phyloP scores from a whole-genome alignment of 2,797 vertebrate species.

The Glossophaga mutica region DNA sequence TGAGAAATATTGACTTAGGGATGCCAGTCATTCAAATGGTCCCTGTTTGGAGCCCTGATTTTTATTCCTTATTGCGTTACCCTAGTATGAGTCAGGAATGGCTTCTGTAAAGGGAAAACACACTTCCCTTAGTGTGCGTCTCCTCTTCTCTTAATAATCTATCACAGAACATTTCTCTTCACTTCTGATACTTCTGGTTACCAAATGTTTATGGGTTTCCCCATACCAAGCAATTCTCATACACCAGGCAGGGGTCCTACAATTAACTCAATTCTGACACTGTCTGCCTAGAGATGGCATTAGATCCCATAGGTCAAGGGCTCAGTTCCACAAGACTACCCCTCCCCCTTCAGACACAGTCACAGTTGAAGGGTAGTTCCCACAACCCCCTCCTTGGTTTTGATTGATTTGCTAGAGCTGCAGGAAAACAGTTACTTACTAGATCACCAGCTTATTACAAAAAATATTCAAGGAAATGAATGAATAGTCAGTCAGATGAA shows the following conservation, averaged over 20 bases:
- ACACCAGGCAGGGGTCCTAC: too few relatives aligned
- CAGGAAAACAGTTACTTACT: background rate
- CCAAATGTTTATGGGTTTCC: background rate
- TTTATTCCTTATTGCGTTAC: background rate
- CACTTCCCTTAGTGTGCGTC: background rate
- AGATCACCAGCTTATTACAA: background rate
- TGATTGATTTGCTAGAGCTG: background rate
- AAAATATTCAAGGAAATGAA: background rate
- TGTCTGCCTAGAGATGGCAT: background rate
- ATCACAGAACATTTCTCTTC: background rate
- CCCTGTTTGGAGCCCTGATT: background rate
- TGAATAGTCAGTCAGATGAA: background rate
- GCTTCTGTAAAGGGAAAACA: background rate
- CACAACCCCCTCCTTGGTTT: background rate
- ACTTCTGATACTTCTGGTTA: background rate
- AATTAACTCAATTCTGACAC: background rate
- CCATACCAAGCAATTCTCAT: background rate
- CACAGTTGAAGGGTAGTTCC: background rate
- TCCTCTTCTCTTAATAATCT: background rate
- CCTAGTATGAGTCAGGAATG: background rate
- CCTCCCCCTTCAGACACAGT: background rate
- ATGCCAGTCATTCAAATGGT: background rate
- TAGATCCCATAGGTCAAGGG: background rate
- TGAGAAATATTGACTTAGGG: background rate
- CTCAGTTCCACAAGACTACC: background rate